Evolutionary conservation across 2,888 invertebrate genomes (phyloP).

Genomic region (Sipha maydis): DNA sequence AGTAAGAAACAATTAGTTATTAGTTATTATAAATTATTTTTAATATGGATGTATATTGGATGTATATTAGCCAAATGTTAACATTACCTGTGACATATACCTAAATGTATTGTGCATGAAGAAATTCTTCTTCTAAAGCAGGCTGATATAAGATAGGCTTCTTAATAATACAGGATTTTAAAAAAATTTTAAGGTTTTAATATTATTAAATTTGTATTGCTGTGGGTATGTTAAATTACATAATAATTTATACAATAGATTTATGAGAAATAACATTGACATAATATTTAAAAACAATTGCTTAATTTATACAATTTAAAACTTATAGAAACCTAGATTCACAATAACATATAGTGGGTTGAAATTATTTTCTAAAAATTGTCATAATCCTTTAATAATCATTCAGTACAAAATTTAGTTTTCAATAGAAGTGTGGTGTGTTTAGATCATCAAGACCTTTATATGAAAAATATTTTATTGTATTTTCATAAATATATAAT

Average conservation of each 20-base stretch:
- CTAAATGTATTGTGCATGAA: too few species aligned
- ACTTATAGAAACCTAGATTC: background rate
- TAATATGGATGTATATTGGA: too few species aligned
- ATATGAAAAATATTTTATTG: too few species aligned
- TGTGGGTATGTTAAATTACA: background rate
- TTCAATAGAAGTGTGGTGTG: too few species aligned
- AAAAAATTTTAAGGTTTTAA: background rate
- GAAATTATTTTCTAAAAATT: background rate
- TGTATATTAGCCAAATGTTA: too few species aligned
- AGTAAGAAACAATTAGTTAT: too few species aligned
- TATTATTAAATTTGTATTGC: background rate
- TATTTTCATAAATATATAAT: too few species aligned
- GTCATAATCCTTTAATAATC: background rate
- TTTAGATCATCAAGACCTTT: too few species aligned
- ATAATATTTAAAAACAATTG: background rate
- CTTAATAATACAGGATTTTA: background rate
- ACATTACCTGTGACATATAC: too few species aligned
- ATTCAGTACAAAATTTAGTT: too few species aligned
- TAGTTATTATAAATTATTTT: too few species aligned
- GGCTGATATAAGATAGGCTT: background rate
- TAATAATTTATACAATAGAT: background rate
- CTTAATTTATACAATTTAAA: background rate
- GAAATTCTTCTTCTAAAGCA: background rate
- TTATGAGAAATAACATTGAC: background rate
- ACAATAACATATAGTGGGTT: background rate